Percentiles rank a stretch among this genome's conserved stretches.
phyloP scores from a whole-genome alignment of 1,140 invertebrate species.

The Drosophila eugracilis region DNA sequence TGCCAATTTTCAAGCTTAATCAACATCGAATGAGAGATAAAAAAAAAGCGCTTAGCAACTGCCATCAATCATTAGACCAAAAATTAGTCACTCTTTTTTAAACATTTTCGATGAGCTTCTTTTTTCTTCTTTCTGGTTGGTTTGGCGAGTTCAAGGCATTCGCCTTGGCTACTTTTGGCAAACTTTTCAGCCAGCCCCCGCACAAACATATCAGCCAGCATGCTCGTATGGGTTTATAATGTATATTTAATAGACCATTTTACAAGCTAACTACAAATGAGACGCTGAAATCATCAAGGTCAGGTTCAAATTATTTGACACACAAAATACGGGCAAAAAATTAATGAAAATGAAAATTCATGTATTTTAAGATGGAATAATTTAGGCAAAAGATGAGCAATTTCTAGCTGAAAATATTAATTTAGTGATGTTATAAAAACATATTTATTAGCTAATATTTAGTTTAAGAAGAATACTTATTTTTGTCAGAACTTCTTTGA shows the following conservation, averaged over 20 bases:
- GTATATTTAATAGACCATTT: conserved; percentile 80
- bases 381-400: conserved; percentile 16
- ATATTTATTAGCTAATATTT: no score
- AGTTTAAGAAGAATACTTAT: no score
- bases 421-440: no score
- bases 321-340: conserved; percentile 30
- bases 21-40: conserved; percentile 40
- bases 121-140: conserved; percentile 30
- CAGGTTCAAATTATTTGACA: conserved; percentile 74
- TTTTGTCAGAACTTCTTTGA: no score
- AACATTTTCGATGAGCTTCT: conserved; percentile 28
- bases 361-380: conserved; percentile 15
- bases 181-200: conserved; percentile 67
- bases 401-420: background rate
- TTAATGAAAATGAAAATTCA: conserved; percentile 13
- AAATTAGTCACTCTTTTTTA: conserved; percentile 70
- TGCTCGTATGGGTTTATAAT: conserved; percentile 55
- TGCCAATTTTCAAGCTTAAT: conserved; percentile 54
- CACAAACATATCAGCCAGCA: conserved; percentile 16
- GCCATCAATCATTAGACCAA: conserved; percentile 71
- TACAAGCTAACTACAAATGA: conserved; percentile 79
- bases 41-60: conserved; percentile 20
- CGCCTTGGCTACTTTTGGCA: conserved; percentile 49
- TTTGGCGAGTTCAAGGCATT: conserved; percentile 66
- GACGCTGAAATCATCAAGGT: conserved; percentile 71